These are phyloP conservation scores for Antechinus flavipes DNA, from an alignment of 2,113 vertebrate species.

Conservation along the genomic window DNA sequence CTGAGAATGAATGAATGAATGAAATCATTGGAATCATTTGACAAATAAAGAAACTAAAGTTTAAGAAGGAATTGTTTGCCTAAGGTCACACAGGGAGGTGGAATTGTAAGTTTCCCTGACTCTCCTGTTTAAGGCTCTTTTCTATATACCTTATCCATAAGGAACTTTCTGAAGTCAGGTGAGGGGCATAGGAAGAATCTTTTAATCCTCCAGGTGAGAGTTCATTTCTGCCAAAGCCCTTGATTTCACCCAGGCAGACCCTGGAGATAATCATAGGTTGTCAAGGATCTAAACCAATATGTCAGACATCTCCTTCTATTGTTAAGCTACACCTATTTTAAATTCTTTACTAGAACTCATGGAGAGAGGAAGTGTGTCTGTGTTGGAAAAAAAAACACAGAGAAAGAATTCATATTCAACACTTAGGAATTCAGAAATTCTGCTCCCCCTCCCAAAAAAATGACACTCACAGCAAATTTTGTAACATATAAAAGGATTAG, in stretches of 20 bases:
- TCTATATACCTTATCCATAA: not conserved
- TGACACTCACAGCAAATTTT: not conserved
- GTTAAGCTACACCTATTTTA: not conserved
- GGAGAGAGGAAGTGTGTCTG: not conserved
- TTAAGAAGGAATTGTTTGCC: not conserved
- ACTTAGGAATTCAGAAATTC: not conserved
- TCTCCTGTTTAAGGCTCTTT: not conserved
- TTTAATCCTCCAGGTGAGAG: not conserved
- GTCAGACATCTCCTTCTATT: not conserved
- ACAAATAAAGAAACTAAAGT: not conserved
- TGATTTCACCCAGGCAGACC: not conserved
- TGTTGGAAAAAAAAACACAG: not conserved
- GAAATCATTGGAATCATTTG: not conserved
- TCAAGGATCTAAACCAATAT: not conserved
- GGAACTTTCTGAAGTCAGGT: not conserved
- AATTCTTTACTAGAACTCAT: not conserved
- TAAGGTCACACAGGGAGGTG: not conserved
- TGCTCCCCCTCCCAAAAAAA: not conserved
- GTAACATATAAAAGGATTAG: not conserved
- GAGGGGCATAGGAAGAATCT: not conserved
- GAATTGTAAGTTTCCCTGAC: not conserved
- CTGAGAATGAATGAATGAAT: not conserved
- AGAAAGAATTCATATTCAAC: not conserved
- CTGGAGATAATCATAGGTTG: not conserved
- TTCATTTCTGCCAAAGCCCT: not conserved